Evolutionary conservation across 2,797 vertebrate species (phyloP).

Genomic region (Delichon dasypus): DNA sequence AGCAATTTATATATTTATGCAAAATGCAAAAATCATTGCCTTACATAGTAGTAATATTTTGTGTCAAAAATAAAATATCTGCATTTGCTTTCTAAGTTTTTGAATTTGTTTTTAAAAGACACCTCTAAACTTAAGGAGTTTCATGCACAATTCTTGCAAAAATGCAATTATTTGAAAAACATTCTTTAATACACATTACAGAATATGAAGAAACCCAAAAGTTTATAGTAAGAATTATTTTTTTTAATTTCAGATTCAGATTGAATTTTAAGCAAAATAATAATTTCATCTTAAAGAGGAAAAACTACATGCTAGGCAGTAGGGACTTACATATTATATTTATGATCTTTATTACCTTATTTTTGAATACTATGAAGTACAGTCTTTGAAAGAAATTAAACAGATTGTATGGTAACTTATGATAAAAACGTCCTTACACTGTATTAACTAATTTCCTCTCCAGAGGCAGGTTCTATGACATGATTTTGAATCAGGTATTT

Average conservation of each 20-base stretch:
- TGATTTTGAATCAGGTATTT: not conserved
- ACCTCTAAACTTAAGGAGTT: not conserved
- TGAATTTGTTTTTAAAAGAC: not conserved
- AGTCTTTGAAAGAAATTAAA: not conserved
- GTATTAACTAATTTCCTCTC: not conserved
- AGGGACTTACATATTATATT: not conserved
- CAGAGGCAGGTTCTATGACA: not conserved
- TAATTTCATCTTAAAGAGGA: not conserved
- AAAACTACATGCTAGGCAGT: not conserved
- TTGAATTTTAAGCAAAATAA: not conserved
- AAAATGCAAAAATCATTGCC: not conserved
- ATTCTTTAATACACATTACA: not conserved
- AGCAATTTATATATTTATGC: not conserved
- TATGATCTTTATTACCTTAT: not conserved
- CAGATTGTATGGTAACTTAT: not conserved
- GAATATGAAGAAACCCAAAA: not conserved
- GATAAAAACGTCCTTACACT: not conserved
- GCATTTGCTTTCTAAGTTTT: not conserved
- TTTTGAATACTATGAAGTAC: not conserved
- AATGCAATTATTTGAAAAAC: not conserved
- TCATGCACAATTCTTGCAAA: not conserved
- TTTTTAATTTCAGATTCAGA: not conserved
- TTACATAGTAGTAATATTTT: not conserved
- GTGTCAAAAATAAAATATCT: not conserved
- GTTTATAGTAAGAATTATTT: not conserved